A percentile compares a stretch with the other conserved stretches of the same genome.
phyloP scores from a whole-genome alignment of 2,888 invertebrate genomes.

The Caprella mutica region DNA sequence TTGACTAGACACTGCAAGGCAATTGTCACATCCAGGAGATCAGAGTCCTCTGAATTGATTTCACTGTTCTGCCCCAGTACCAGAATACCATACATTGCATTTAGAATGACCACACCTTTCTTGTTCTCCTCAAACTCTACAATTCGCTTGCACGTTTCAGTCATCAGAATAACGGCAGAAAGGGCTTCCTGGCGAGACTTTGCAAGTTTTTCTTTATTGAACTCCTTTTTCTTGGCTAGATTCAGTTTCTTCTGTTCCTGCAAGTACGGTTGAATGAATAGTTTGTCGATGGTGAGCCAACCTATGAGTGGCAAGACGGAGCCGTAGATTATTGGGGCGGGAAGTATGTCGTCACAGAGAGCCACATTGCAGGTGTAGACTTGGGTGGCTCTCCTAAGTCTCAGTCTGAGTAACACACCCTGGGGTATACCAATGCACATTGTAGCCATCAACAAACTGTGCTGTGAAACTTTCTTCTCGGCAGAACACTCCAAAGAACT shows the following conservation, averaged over 20 bases:
- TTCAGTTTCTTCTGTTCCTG: conserved; percentile 65
- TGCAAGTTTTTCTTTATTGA: conserved; percentile 53
- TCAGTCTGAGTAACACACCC: conserved; percentile 73
- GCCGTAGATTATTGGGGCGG: conserved; percentile 84
- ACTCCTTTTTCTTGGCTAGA: conserved; percentile 67
- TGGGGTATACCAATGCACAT: conserved; percentile 73
- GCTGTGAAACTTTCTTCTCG: conserved; percentile 83
- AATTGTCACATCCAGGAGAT: conserved; percentile 81
- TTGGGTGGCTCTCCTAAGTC: conserved; percentile 69
- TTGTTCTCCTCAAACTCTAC: conserved; percentile 66
- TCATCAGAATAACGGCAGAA: conserved; percentile 80
- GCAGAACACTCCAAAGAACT: conserved; percentile 78
- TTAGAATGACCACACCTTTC: conserved; percentile 68
- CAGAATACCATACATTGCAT: conserved; percentile 17
- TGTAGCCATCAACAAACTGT: conserved; percentile 72
- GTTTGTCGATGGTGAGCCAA: conserved; percentile 68
- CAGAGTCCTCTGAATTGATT: too few species aligned
- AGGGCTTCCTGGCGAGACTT: conserved; percentile 73
- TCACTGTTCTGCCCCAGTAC: too few species aligned
- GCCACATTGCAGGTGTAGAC: conserved; percentile 79
- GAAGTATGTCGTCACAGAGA: conserved; percentile 76
- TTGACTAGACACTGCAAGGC: conserved; percentile 87
- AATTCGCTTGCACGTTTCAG: conserved; percentile 73
- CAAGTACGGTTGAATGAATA: conserved; percentile 72
- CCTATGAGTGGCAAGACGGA: conserved; percentile 72